Conservation (phyloP, 2,113 vertebrate genomes). For the Empidonax alnorum region DNA sequence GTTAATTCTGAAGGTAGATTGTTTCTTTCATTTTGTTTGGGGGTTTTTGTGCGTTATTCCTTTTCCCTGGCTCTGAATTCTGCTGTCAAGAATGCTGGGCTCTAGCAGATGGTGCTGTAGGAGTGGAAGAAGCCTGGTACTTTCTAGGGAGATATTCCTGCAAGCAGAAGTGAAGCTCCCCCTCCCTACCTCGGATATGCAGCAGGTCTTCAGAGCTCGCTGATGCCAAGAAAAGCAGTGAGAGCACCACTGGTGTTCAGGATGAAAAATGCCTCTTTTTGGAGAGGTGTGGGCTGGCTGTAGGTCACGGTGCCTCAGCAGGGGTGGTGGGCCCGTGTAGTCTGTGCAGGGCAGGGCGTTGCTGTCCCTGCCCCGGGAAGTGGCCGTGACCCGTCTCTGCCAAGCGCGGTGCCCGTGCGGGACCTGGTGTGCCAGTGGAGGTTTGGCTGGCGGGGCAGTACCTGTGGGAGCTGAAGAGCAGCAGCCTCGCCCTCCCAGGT, state of each 20-base stretch:
- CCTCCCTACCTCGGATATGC: fast-evolving
- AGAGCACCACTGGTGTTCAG: fast-evolving
- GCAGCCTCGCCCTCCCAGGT: fast-evolving
- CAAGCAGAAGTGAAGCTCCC: not conserved
- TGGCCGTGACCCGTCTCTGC: fast-evolving
- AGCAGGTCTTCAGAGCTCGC: not conserved
- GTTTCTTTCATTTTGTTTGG: not conserved
- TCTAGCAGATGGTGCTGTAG: constrained; percentile 18
- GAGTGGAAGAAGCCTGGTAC: not conserved
- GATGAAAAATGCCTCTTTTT: not conserved
- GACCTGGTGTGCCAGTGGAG: fast-evolving
- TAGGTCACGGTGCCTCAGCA: fast-evolving
- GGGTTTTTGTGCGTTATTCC: not conserved
- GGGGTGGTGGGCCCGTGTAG: fast-evolving
- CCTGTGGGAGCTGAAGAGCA: fast-evolving
- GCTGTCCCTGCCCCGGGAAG: fast-evolving
- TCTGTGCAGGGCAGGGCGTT: fast-evolving
- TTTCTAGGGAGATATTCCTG: not conserved
- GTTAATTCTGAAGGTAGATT: not conserved
- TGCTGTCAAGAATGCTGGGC: not conserved
- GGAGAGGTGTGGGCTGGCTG: not conserved
- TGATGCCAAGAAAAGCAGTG: not conserved
- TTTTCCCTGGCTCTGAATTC: not conserved
- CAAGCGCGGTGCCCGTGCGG: fast-evolving
- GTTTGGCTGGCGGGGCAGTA: fast-evolving